Evolutionary conservation across 1,140 invertebrate genomes (phyloP).

Genomic region (Conopomorpha cramerella): DNA sequence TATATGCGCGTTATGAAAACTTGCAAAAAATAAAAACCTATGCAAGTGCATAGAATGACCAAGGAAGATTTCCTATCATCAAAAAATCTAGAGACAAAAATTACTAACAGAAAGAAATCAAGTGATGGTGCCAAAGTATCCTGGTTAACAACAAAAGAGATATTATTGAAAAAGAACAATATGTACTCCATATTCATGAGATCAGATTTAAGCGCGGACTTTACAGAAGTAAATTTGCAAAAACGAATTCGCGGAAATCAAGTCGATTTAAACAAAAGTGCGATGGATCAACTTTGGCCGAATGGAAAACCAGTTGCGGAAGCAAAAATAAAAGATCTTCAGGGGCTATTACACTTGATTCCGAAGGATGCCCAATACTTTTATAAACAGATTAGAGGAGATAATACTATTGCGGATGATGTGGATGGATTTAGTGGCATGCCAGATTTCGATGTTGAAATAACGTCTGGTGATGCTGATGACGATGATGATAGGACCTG

Average conservation of each 20-base stretch:
- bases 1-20: slow-evolving; percentile 21
- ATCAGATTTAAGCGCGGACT: too few relatives aligned
- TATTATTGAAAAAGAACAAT: not conserved
- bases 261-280: not conserved
- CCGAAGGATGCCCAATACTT: not conserved
- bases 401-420: too few relatives aligned
- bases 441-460: too few relatives aligned
- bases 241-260: not conserved
- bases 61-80: slow-evolving; percentile 3
- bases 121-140: not conserved
- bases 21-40: slow-evolving; percentile 14
- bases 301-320: not conserved
- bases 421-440: too few relatives aligned
- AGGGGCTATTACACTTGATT: slow-evolving; percentile 1
- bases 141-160: slow-evolving; percentile 4
- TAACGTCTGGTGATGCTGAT: too few relatives aligned
- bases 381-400: slow-evolving; percentile 1
- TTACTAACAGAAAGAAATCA: slow-evolving; percentile 4
- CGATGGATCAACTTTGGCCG: not conserved
- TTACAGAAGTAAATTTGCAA: not conserved
- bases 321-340: slow-evolving; percentile 2
- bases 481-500: too few relatives aligned
- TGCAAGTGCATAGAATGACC: slow-evolving; percentile 6
- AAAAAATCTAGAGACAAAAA: slow-evolving; percentile 3
- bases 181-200: not conserved